phyloP scores from a whole-genome alignment of 2,888 invertebrate species.

The Lissonota sp. region DNA sequence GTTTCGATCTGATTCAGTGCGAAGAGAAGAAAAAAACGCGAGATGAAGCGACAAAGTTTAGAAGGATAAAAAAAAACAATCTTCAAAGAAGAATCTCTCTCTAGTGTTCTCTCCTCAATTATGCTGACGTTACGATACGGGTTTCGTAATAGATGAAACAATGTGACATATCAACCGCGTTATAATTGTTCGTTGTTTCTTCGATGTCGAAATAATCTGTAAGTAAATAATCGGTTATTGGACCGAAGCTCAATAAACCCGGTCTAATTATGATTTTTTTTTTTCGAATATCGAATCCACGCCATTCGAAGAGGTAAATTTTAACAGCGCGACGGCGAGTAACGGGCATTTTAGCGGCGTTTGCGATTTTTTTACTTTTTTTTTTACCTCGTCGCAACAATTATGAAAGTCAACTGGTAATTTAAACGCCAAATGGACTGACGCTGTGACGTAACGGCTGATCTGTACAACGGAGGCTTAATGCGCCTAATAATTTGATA shows the following conservation, averaged over 20 bases:
- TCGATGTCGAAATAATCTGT: not conserved
- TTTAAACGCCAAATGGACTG: conserved; percentile 64
- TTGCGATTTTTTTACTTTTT: not conserved
- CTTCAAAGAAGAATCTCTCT: too few relatives aligned
- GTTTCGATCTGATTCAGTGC: too few relatives aligned
- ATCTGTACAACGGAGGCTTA: conserved; percentile 14
- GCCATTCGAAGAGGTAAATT: too few relatives aligned
- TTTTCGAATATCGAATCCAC: not conserved
- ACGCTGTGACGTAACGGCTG: conserved; percentile 16
- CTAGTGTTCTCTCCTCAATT: not conserved
- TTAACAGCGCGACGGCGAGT: too few relatives aligned
- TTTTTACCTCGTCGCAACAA: conserved; percentile 80
- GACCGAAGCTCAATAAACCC: not conserved
- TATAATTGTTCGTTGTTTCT: conserved; percentile 38
- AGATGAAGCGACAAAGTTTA: too few relatives aligned
- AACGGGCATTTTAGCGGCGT: too few relatives aligned
- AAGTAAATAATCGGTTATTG: conserved; percentile 3
- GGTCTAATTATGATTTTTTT: not conserved
- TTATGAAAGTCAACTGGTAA: conserved; percentile 79
- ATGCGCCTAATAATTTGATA: conserved; percentile 20
- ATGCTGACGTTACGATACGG: conserved; percentile 21
- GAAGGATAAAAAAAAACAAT: too few relatives aligned
- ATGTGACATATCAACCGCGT: conserved; percentile 58
- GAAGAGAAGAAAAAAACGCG: too few relatives aligned
- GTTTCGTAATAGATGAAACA: conserved; percentile 34